Evolutionary conservation across 2,888 invertebrate species (phyloP).

Genomic region (Tipula helvola): DNA sequence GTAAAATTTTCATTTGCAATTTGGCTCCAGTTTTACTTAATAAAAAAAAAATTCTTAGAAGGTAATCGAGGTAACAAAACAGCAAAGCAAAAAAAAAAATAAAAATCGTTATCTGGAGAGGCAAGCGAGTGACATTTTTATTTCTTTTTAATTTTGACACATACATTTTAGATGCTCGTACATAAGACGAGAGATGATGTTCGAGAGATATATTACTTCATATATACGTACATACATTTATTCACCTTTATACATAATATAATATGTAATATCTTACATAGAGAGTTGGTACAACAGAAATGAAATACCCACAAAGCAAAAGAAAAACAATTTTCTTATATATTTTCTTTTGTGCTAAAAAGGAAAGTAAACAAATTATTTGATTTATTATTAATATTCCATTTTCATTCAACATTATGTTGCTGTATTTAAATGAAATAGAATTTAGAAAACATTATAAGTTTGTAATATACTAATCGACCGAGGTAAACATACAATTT

Average conservation of each 20-base stretch:
- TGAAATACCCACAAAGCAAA: neutral
- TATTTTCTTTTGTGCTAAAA: neutral
- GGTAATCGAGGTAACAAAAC: neutral
- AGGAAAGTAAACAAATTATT: neutral
- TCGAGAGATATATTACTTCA: neutral
- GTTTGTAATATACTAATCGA: neutral
- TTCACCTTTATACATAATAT: neutral
- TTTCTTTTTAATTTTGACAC: neutral
- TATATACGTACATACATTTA: neutral
- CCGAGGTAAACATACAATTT: neutral
- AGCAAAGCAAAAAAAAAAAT: neutral
- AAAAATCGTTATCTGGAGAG: neutral
- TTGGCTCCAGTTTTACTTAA: neutral
- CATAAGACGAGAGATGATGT: neutral
- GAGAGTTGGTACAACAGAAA: neutral
- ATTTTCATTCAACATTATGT: neutral
- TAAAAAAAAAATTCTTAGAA: neutral
- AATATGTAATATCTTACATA: neutral
- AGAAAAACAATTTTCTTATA: neutral
- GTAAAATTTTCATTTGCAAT: neutral
- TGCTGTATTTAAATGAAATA: neutral
- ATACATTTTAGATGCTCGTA: neutral
- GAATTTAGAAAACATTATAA: neutral
- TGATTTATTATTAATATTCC: slow-evolving; percentile 4
- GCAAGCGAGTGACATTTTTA: neutral